Evolutionary conservation across 2,797 vertebrate species (phyloP).

Genomic region (Miichthys miiuy): DNA sequence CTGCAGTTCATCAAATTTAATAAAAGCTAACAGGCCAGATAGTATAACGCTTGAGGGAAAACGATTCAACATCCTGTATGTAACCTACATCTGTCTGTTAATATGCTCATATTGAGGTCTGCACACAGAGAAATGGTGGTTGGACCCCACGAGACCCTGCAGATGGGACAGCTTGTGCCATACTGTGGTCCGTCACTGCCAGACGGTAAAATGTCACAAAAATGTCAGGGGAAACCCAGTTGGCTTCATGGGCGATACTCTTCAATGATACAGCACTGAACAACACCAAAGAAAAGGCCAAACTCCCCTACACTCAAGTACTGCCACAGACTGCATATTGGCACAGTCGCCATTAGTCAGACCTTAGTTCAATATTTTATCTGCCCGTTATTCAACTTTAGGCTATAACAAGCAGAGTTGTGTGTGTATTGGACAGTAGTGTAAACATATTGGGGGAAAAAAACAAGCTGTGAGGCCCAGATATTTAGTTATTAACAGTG

Average conservation of each 20-base stretch:
- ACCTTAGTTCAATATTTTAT: slow-evolving; percentile 55
- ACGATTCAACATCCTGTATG: slow-evolving; percentile 37
- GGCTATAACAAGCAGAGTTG: slow-evolving; percentile 28
- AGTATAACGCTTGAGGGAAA: slow-evolving; percentile 13
- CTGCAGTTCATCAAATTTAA: slow-evolving; percentile 39
- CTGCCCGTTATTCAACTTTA: slow-evolving; percentile 27
- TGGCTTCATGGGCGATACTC: slow-evolving; percentile 66
- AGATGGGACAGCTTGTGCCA: slow-evolving; percentile 76
- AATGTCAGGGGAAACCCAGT: slow-evolving; percentile 76
- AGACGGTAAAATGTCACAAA: slow-evolving; percentile 81
- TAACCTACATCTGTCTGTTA: slow-evolving; percentile 44
- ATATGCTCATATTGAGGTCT: slow-evolving; percentile 50
- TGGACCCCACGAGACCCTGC: slow-evolving; percentile 66
- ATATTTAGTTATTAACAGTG: slow-evolving; percentile 45
- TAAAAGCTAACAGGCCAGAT: slow-evolving; percentile 41
- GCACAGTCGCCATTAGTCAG: slow-evolving; percentile 47
- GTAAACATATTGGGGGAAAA: slow-evolving; percentile 17
- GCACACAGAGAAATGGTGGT: slow-evolving; percentile 51
- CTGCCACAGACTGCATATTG: slow-evolving; percentile 56
- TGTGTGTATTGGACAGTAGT: slow-evolving; percentile 30
- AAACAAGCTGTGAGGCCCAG: slow-evolving; percentile 27
- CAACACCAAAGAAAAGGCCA: slow-evolving; percentile 74
- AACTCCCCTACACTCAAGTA: slow-evolving; percentile 48
- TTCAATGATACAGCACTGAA: slow-evolving; percentile 64
- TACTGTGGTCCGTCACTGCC: slow-evolving; percentile 66